Conservation (phyloP, 1,140 invertebrate genomes). For the Bactericera cockerelli region DNA sequence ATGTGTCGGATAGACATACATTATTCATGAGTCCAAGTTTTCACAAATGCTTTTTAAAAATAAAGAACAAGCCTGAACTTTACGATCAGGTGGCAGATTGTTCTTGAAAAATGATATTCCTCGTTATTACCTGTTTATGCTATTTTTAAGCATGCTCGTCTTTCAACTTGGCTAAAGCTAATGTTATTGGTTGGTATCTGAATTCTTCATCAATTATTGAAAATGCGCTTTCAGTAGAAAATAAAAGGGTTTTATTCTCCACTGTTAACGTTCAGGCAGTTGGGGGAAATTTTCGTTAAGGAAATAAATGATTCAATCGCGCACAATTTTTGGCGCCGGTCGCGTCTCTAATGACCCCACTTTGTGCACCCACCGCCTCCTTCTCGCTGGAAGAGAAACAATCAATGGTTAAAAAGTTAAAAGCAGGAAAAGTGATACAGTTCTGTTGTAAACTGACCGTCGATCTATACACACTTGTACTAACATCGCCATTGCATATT, state of each 20-base stretch:
- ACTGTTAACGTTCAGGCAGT: neutral
- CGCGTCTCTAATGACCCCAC: neutral
- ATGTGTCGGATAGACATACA: too few species aligned
- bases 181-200: constrained; percentile 2
- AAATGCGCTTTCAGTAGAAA: constrained; percentile 2
- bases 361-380: neutral
- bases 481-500: too few species aligned
- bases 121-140: neutral
- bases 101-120: neutral
- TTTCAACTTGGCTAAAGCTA: neutral
- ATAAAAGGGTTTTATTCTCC: neutral
- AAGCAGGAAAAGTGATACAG: neutral
- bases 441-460: constrained; percentile 1
- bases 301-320: constrained; percentile 7
- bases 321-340: neutral
- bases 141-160: neutral
- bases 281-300: constrained; percentile 5
- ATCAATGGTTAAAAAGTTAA: neutral
- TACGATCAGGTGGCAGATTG: neutral
- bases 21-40: too few species aligned
- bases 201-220: constrained; percentile 8
- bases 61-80: too few species aligned
- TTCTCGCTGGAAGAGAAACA: neutral
- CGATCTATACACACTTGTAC: neutral
- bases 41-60: too few species aligned